phyloP scores from a whole-genome alignment of 2,113 vertebrate genomes.

The Brachyhypopomus occidentalis region DNA sequence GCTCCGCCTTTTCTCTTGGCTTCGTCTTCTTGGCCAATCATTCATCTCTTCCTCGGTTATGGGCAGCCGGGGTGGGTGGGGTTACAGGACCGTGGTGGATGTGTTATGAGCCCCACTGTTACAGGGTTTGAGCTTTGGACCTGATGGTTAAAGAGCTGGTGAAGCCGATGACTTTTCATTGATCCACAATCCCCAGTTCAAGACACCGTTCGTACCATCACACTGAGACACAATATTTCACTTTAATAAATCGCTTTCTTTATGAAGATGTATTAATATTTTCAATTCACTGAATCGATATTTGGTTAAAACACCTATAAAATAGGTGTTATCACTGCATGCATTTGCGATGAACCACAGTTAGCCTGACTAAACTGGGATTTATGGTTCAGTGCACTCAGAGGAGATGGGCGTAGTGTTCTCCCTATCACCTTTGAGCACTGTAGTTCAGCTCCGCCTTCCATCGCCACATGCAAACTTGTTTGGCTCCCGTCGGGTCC shows the following conservation, averaged over 20 bases:
- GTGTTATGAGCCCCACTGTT: not conserved
- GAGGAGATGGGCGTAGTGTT: not conserved
- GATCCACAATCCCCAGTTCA: no score
- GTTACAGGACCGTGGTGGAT: not conserved
- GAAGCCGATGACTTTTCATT: not conserved
- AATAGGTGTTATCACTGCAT: no score
- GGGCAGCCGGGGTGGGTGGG: no score
- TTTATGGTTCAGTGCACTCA: not conserved
- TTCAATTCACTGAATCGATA: no score
- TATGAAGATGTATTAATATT: no score
- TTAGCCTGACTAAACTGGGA: no score
- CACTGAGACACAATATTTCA: no score
- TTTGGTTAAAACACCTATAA: no score
- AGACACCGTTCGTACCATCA: no score
- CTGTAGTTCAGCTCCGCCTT: not conserved
- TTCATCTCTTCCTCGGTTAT: conserved; percentile 5
- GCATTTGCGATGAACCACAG: no score
- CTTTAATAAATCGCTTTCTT: no score
- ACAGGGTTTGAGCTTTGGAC: not conserved
- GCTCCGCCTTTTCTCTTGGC: not conserved
- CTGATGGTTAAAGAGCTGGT: not conserved
- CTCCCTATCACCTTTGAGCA: not conserved
- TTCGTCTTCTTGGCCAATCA: conserved; percentile 18
- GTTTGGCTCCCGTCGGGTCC: not conserved
- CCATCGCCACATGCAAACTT: not conserved